phyloP scores from a whole-genome alignment of 2,888 invertebrate species.

The Troilus luridus region DNA sequence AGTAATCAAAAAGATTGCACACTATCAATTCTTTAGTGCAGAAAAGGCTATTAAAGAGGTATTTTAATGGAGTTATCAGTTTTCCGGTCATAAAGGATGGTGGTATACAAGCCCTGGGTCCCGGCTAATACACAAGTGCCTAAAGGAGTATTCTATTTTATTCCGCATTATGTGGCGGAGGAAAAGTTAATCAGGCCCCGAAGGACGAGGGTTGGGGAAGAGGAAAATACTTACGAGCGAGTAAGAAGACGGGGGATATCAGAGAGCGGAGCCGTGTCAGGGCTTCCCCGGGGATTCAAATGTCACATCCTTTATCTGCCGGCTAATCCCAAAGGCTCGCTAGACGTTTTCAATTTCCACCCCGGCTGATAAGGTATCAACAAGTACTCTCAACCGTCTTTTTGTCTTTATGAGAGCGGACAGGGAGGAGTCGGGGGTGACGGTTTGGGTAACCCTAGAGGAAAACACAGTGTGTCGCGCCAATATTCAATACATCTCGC shows the following conservation, averaged over 20 bases:
- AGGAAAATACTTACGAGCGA: not conserved
- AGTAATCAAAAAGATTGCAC: too few species aligned
- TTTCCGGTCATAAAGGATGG: too few species aligned
- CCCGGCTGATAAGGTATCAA: slow-evolving; percentile 33
- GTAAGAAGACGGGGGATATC: slow-evolving; percentile 16
- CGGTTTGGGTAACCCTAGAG: not conserved
- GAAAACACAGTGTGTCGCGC: not conserved
- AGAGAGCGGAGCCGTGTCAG: slow-evolving; percentile 11
- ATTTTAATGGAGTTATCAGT: too few species aligned
- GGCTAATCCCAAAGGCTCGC: slow-evolving; percentile 37
- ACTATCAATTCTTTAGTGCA: too few species aligned
- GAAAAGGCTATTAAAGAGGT: too few species aligned
- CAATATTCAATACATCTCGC: not conserved
- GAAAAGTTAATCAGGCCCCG: slow-evolving; percentile 25
- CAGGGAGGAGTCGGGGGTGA: not conserved
- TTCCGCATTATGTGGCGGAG: not conserved
- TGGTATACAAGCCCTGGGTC: too few species aligned
- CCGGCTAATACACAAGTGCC: too few species aligned
- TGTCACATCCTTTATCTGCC: slow-evolving; percentile 36
- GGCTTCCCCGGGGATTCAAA: slow-evolving; percentile 14
- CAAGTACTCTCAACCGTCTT: slow-evolving; percentile 29
- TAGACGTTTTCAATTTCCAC: slow-evolving; percentile 42
- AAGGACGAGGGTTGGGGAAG: not conserved
- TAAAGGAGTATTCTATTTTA: not conserved
- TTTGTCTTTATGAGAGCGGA: slow-evolving; percentile 39